Evolutionary conservation across 2,797 vertebrate genomes (phyloP).

Genomic region (Aselliscus stoliczkanus): DNA sequence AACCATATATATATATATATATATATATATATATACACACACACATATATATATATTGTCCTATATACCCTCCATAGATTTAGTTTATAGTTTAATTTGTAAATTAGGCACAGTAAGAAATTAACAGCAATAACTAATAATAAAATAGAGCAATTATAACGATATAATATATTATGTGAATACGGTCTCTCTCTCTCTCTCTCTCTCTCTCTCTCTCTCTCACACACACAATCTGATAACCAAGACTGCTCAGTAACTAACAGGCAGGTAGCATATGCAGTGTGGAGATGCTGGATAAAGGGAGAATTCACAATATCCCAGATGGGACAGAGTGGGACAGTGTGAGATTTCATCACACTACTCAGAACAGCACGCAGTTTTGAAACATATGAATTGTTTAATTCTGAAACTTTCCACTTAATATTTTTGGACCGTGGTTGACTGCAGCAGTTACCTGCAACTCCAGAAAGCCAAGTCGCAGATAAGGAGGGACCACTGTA

Average conservation of each 20-base stretch:
- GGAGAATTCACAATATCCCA: too few species aligned
- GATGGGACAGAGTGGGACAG: too few species aligned
- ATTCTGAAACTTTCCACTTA: not conserved
- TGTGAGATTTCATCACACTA: not conserved
- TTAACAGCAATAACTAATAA: not conserved
- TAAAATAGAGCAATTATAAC: not conserved
- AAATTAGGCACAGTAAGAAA: not conserved
- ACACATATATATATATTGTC: not conserved
- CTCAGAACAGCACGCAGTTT: not conserved
- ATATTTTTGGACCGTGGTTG: not conserved
- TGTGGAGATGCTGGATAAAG: not conserved
- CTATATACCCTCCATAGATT: not conserved
- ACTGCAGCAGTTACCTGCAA: not conserved
- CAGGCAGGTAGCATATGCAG: not conserved
- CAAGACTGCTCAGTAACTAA: not conserved
- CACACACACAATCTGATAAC: too few species aligned
- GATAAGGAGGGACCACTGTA: not conserved
- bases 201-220: not conserved
- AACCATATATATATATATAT: not conserved
- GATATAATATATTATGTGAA: not conserved
- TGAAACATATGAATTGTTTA: not conserved
- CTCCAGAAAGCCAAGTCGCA: not conserved
- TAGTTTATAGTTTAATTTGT: not conserved
- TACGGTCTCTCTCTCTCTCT: too few species aligned
- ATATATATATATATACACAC: too few species aligned